Base-by-base conservation (phyloP, 2,888 invertebrate genomes). In the Salpingus planirostris region DNA sequence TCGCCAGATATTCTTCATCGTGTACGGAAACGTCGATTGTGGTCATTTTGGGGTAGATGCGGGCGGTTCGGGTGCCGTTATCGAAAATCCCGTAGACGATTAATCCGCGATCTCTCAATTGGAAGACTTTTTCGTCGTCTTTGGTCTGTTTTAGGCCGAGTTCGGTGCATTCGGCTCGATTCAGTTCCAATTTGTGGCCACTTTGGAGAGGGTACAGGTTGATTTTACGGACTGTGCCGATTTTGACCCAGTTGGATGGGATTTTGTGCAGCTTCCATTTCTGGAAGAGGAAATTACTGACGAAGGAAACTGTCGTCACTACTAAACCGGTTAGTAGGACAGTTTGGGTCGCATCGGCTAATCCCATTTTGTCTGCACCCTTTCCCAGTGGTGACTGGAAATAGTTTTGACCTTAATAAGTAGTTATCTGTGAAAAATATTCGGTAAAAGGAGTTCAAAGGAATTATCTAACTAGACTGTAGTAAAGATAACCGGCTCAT, bases 31-130 rank as follows among this genome's bases (percentile, higher is more conserved):
- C 46, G 32, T 62, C 65, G 13, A 71, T 64, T 8, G 66, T 48
- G 11, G 69, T 51, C 53, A 71, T 49, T 28, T 66, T 65, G 0
- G 70, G 68, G 40, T 65, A 62, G 3, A 65, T 62, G 31, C 66
- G 55, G 2, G 60, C 66, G 2, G 68, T 66, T 43, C 59, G 51
- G 40, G 66, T 67, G 47, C 61, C 60, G 14, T 56, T 49, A 15
- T 57, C 64, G 30, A 55, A 57, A 39, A 61, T 65, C 14, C 59
- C 55, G 42, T 65, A 68, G 5, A 67, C 64, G 7, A 68, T 41
- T 36, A 68, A 57, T 50, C 59, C 59, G 45, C 68, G 54, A 33
- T 62, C 60, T 42, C 50, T 40, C 12, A 62, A 33, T 37, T 55
- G 55, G 21, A 46, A 47, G 1, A 39, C 38, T 6, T 40, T 36